These are phyloP conservation scores for Oryzaephilus surinamensis DNA, from an alignment of 1,140 invertebrate genomes.

Conservation along the genomic window DNA sequence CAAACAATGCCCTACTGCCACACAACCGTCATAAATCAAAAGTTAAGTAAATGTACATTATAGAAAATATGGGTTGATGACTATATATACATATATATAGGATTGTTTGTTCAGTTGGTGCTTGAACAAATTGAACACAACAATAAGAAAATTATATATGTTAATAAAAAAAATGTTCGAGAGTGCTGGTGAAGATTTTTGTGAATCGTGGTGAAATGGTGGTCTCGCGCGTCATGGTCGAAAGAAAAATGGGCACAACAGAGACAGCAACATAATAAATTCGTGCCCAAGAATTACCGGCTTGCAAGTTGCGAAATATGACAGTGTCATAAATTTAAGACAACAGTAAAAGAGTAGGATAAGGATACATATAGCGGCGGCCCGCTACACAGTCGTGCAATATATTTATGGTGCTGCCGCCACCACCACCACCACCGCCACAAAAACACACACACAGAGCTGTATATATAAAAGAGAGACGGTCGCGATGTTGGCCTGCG, in stretches of 20 bases:
- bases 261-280: slow-evolving; percentile 34
- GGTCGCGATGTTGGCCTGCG: slow-evolving; percentile 19
- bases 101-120: no score
- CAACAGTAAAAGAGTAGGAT: slow-evolving; percentile 24
- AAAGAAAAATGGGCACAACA: slow-evolving; percentile 33
- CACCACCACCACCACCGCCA: no score
- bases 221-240: no score
- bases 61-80: no score
- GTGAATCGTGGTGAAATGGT: slow-evolving; percentile 15
- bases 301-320: slow-evolving; percentile 37
- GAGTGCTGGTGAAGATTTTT: no score
- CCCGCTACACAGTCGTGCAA: slow-evolving; percentile 20
- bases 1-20: slow-evolving; percentile 14
- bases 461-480: no score
- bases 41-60: no score
- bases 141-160: no score
- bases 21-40: slow-evolving; percentile 13
- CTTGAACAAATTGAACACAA: no score
- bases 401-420: slow-evolving; percentile 25
- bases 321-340: slow-evolving; percentile 34
- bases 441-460: no score
- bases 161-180: no score
- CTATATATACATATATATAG: no score
- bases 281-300: slow-evolving; percentile 36
- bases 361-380: slow-evolving; percentile 22